Evolutionary conservation across 2,797 vertebrate genomes (phyloP), one percentile per base, ranked within the genome.

Genomic region (Enoplosus armatus): DNA sequence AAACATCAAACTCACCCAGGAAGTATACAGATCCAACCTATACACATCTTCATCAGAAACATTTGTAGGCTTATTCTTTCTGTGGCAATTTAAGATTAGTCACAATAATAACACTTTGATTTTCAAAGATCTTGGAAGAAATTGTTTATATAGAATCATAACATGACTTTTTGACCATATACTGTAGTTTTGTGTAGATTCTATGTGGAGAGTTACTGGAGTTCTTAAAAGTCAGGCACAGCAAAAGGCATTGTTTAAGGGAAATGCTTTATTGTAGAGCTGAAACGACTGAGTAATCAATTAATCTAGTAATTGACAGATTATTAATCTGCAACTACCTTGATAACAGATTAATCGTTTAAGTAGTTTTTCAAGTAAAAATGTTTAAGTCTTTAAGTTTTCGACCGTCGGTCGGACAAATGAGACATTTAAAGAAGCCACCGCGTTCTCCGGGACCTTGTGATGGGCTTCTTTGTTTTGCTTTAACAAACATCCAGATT

Each of bases 1-100:
- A 33, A 83, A 84, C 80, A 82, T 77, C 81, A 73, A 70, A 66
- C 58, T 79, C 72, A 68, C 62, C 82, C 61, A 64, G 47, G 24
- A 85, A 54, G 74, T 78, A 65, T n/a, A 70, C 72, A 35, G 54
- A 87, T 61, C 82, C 71, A 45, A 78, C 41, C 54, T 58, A 37
- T 9, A n/a, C 56, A 54, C 62, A 54, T 82, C 68, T 84, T 73
- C 59, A 90, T 83, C 68, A 56, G 9, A 79, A 53, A 31, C 12
- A 31, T 31, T 67, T 64, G 37, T 16, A 61, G 59, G n/a, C 6
- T 48, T 26, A 4, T 16, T 47, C 9, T 53, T 22, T 53, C 54
- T 6, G 31, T 0, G 0, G 18, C n/a, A 7, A 24, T 11, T 43
- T 50, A n/a, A 11, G 2, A 69, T 56, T 0, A 26, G 8, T 2